Percentiles rank a stretch among this genome's conserved stretches.
Evolutionary conservation across 2,797 vertebrate species (phyloP).

Genomic region (Etheostoma nigrum): DNA sequence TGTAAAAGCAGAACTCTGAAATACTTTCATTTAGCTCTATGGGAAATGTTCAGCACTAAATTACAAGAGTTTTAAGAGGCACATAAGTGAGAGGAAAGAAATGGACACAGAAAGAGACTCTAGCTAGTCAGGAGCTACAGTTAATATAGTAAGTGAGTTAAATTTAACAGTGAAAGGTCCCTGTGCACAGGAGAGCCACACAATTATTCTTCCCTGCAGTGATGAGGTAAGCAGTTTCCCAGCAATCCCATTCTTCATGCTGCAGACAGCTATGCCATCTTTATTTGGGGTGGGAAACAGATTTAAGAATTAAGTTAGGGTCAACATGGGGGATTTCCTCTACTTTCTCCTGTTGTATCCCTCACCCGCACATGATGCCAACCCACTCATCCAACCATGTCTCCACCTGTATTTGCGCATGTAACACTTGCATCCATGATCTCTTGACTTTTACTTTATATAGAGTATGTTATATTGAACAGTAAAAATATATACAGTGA

Average conservation of each 20-base stretch:
- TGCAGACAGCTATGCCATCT: conserved; percentile 26
- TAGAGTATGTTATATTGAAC: not conserved
- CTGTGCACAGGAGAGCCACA: conserved; percentile 1
- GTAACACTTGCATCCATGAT: not conserved
- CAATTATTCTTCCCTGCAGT: conserved; percentile 21
- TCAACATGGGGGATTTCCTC: conserved; percentile 29
- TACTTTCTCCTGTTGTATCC: conserved; percentile 21
- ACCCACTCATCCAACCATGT: conserved; percentile 12
- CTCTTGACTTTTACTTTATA: not conserved
- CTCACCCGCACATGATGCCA: conserved; percentile 14
- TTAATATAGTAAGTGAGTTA: not conserved
- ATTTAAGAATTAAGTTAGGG: conserved; percentile 33
- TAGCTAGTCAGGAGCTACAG: not conserved
- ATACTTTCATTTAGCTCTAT: conserved; percentile 35
- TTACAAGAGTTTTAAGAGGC: not conserved
- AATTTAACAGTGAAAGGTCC: conserved; percentile 16
- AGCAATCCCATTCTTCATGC: conserved; percentile 35
- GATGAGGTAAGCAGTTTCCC: conserved; percentile 40
- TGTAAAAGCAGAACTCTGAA: conserved; percentile 31
- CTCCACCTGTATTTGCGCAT: not conserved
- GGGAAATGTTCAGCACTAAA: conserved; percentile 24
- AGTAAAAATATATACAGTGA: no score
- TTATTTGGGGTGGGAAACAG: conserved; percentile 23
- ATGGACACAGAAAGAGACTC: not conserved
- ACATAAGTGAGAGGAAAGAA: not conserved